Evolutionary conservation across 2,888 invertebrate genomes (phyloP), one percentile per base, ranked within the genome.

Genomic region (Andrena bucephala): DNA sequence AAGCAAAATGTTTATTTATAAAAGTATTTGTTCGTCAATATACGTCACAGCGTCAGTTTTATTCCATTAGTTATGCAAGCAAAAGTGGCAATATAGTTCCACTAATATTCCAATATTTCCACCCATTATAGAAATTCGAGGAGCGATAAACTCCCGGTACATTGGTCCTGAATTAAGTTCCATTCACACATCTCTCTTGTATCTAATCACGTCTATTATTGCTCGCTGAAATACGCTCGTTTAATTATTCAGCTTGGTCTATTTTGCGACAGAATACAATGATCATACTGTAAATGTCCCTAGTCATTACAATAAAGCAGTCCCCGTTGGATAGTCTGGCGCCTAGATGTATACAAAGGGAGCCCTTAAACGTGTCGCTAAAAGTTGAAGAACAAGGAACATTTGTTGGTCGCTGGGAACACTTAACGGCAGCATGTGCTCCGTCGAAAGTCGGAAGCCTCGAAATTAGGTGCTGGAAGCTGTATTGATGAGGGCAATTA

Each of bases 211-310:
- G 54, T 42, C 57, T 63, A 69, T 77, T 77, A 77, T 65, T 62
- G 31, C 62, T 10, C 24, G 13, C 7, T 66, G 65, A 71, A 71
- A 67, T 67, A 71, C 48, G 52, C 31, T 36, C 29, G 42, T 48
- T 33, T 13, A 29, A 4, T 70, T 52, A 71, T 66, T 67, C 66
- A 62, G 31, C 27, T 20, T 24, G 27, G 8, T n/a, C 63, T 52
- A 66, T 60, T 57, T 57, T 29, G 71, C 42, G 72, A 72, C 42
- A 75, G 75, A 66, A 54, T 54, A 86, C 86, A 85, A 72, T 74
- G 86, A 73, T 83, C 76, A 76, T 54, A 85, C 73, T 85, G 86
- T 85, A 83, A 77, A 85, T 54, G 70, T 59, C 59, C 76, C 62
- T 50, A 50, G 57, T 52, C 71, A 71, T 84, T 65, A 79, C 69